Evolutionary conservation across 2,888 invertebrate species (phyloP), one percentile per base, ranked within the genome.

Genomic region (Petrophora chlorosata): DNA sequence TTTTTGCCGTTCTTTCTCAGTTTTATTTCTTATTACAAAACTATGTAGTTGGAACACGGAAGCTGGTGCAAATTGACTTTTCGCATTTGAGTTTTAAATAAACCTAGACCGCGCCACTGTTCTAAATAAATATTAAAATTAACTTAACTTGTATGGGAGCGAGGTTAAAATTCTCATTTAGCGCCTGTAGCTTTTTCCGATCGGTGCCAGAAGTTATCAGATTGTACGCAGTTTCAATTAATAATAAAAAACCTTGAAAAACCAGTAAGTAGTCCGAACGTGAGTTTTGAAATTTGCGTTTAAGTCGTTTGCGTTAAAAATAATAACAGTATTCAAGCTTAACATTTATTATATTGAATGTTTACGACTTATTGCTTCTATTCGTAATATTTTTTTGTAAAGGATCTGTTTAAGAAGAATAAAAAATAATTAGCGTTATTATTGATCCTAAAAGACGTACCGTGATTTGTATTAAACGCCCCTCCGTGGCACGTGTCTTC

Each of bases 101-200:
- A 36, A 39, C 12, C 25, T 7, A 5, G 5, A 28, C 12, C 39
- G 25, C 28, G 15, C 40, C 23, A 12, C 35, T 39, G 33, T 17
- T 43, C 41, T 43, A 44, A 36, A 50, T 36, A 48, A 42, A 56
- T 32, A 44, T 34, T 33, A 33, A 38, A 19, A 29, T 45, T 9
- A 30, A 36, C 23, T 7, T 29, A 41, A 44, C 43, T 33, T 50
- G 35, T 49, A 30, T 36, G 33, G 23, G 34, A 47, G 25, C 35
- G 62, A 68, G 75, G 75, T 79, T 75, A 77, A 76, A 74, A 69
- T 72, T 78, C 77, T 67, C 76, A 77, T 80, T 73, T 73, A 67
- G 65, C 65, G 59, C 61, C 57, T 57, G 67, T 68, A 67, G 56
- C 70, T 79, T 79, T 79, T 76, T 68, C 66, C 58, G 69, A 74